A percentile compares a stretch with the other conserved stretches of the same genome.
These are phyloP conservation scores for Choristoneura rosaceana DNA, from an alignment of 2,888 invertebrate species.

Conservation along the genomic window DNA sequence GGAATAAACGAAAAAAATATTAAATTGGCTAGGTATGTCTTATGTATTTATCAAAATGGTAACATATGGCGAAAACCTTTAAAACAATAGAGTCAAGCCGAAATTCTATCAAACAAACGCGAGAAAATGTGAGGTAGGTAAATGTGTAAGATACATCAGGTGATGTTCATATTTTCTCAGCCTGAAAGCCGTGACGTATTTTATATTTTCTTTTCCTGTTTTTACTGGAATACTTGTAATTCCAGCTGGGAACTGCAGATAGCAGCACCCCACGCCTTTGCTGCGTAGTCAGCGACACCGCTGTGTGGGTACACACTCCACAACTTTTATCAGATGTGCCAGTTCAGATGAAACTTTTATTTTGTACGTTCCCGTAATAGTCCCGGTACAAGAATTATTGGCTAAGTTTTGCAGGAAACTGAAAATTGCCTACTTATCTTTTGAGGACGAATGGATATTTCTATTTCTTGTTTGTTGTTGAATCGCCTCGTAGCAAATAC, in stretches of 20 bases:
- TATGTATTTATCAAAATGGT: neutral
- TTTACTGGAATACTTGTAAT: neutral
- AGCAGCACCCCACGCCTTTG: neutral
- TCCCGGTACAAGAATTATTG: constrained; percentile 38
- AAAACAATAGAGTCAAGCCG: neutral
- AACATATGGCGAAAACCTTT: neutral
- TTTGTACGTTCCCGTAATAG: constrained; percentile 36
- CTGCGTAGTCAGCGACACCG: neutral
- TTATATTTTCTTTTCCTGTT: constrained; percentile 1
- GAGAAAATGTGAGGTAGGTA: neutral
- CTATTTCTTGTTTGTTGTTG: constrained; percentile 17
- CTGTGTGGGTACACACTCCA: constrained; percentile 5
- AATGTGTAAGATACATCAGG: neutral
- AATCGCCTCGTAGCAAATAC: neutral
- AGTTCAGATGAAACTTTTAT: constrained; percentile 39
- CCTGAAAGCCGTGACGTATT: neutral
- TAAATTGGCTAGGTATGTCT: too few species aligned
- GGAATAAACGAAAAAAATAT: too few species aligned
- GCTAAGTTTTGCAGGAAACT: constrained; percentile 35
- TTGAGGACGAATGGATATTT: constrained; percentile 19
- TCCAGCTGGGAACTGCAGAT: neutral
- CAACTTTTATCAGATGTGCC: constrained; percentile 40
- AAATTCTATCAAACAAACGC: neutral
- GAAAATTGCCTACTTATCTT: constrained; percentile 39
- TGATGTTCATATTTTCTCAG: neutral